Evolutionary conservation across 2,888 invertebrate genomes (phyloP), one percentile per base, ranked within the genome.

Genomic region (Sphaerophoria taeniata): DNA sequence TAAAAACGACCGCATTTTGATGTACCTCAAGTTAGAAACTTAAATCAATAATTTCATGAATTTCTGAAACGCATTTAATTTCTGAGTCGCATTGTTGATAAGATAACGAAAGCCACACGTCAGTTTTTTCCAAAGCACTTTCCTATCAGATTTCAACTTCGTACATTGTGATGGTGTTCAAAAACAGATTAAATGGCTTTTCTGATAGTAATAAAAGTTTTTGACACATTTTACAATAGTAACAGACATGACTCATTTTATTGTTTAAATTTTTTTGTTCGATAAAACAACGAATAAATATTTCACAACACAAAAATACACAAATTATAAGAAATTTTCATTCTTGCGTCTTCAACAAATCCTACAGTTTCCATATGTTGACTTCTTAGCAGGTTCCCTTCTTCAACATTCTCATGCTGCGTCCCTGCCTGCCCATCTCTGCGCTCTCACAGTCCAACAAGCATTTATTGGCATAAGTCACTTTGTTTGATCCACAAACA

Each of bases 401-500:
- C 73, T 89, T 89, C 5, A 89, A 60, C 4, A 89, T 0, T 0
- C 63, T 70, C 76, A 91, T 55, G 56, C 88, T 90, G 67, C 90
- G 90, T 67, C 91, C 91, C 3, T 72, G 24, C 6, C 89, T 88
- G 39, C 87, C 88, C 3, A 84, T 5, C 0, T 88, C 84, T 2
- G 88, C 88, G 6, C 79, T 86, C 0, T 75, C 81, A 75, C 91
- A 91, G 2, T 91, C 87, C 53, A 88, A 89, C 24, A 88, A 55
- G 49, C 91, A 91, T 14, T 88, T 89, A 85, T 91, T 91, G 4
- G 88, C 33, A 70, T 91, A 91, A 34, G 90, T 89, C 0, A 80
- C 51, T 43, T 74, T 9, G 81, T 91, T 88, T 70, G 87, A 87
- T 69, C 87, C 91, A 80, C 91, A 91, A 0, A 91, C 89, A 0